Evolutionary conservation across 2,888 invertebrate genomes (phyloP).

Genomic region (Melieria omissa): DNA sequence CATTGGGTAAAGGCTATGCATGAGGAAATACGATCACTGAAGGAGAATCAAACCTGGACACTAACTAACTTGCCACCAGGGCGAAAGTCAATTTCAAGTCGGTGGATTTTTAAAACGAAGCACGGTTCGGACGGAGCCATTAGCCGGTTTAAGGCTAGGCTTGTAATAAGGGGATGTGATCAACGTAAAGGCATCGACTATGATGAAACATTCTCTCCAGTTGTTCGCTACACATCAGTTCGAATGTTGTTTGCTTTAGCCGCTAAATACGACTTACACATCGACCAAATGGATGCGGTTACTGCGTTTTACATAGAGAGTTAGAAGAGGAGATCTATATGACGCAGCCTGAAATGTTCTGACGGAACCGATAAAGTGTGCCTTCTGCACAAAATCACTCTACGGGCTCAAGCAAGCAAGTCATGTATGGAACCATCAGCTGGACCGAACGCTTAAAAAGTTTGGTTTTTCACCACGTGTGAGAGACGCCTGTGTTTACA

Average conservation of each 20-base stretch:
- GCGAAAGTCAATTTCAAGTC: no score
- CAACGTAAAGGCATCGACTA: slow-evolving; percentile 13
- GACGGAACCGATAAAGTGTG: slow-evolving; percentile 29
- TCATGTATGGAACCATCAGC: slow-evolving; percentile 39
- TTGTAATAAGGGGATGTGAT: slow-evolving; percentile 22
- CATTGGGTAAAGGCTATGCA: slow-evolving; percentile 10
- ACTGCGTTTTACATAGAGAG: slow-evolving; percentile 15
- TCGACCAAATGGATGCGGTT: slow-evolving; percentile 14
- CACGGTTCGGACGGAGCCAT: slow-evolving; percentile 10
- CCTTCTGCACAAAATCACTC: slow-evolving; percentile 39
- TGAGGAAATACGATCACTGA: neutral
- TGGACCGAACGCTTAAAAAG: slow-evolving; percentile 20
- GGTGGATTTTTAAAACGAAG: no score
- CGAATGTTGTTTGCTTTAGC: slow-evolving; percentile 4
- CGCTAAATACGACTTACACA: neutral
- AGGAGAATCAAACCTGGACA: slow-evolving; percentile 8
- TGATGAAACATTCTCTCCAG: slow-evolving; percentile 2
- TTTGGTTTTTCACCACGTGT: slow-evolving; percentile 13
- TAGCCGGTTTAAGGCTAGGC: slow-evolving; percentile 21
- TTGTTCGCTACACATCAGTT: neutral
- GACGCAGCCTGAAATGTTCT: slow-evolving; percentile 30
- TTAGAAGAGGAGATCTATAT: slow-evolving; percentile 40
- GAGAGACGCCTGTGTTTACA: slow-evolving; percentile 21
- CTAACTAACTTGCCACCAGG: slow-evolving; percentile 5
- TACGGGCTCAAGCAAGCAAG: slow-evolving; percentile 43